Evolutionary conservation across 2,888 invertebrate genomes (phyloP), one percentile per base, ranked within the genome.

Genomic region (Callyntrura sp.): DNA sequence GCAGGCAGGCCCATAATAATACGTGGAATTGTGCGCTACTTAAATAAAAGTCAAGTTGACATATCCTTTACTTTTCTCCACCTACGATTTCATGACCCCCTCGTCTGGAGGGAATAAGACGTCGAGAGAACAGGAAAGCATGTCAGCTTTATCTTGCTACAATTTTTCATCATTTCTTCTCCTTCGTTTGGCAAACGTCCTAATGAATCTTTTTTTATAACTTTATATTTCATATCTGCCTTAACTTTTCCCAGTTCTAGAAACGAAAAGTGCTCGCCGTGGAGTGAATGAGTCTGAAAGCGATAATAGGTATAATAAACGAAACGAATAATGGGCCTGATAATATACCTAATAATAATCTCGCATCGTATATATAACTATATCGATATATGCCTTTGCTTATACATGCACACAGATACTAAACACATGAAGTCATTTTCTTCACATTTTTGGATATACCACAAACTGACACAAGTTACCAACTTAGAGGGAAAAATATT

Each of bases 91-190:
- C 55, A 62, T 12, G 65, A 25, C 28, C 68, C 76, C 11, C n/a
- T n/a, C 43, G n/a, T 20, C 9, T 70, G 28, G 55, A 25, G 43
- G n/a, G 73, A 70, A 28, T n/a, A n/a, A n/a, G n/a, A n/a, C n/a
- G n/a, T n/a, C n/a, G 76, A 48, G 73, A 88, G 62, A 57, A 81
- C 60, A 88, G 76, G 82, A 88, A 82, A 82, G 70, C 60, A 88
- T 82, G 88, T 88, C 88, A 88, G 28, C 85, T 81, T 90, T 90
- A 90, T 90, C 90, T 85, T 82, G 76, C 81, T 57, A 81, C 85
- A 90, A 90, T 90, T 88, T 90, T 88, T 90, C 90, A 90, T 88
- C 88, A 85, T 90, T 90, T 65, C 60, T 85, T 90, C 70, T 68
- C 73, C 73, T 48, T 88, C 88, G 88, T 82, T 88, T 88, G 88